Conservation (phyloP, 2,888 invertebrate species). For the Agrotis puta region DNA sequence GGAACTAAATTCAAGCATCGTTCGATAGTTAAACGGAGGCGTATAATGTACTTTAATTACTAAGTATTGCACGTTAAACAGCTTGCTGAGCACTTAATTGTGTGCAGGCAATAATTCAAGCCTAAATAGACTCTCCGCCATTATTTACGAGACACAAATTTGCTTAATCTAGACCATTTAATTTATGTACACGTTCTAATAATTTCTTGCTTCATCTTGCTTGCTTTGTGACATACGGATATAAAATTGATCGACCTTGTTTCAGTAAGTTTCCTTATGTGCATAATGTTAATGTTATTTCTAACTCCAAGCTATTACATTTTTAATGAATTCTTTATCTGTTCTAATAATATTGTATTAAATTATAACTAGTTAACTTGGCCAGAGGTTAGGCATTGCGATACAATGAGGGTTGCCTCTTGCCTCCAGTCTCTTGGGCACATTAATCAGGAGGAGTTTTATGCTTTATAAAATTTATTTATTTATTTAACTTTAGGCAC, state of each 20-base stretch:
- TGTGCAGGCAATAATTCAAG: constrained; percentile 51
- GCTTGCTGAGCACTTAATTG: constrained; percentile 38
- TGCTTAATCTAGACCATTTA: constrained; percentile 68
- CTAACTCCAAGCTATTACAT: too few species aligned
- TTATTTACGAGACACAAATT: constrained; percentile 73
- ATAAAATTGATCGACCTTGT: background rate
- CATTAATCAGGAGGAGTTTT: too few species aligned
- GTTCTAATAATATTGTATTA: too few species aligned
- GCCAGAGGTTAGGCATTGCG: too few species aligned
- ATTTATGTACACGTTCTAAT: constrained; percentile 55
- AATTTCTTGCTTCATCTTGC: constrained; percentile 47
- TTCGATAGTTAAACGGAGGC: background rate
- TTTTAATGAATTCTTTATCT: too few species aligned
- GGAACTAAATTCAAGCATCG: background rate
- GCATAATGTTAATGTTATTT: too few species aligned
- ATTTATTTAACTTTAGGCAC: too few species aligned
- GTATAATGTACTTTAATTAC: background rate
- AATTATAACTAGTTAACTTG: too few species aligned
- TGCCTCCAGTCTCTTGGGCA: too few species aligned
- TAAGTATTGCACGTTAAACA: constrained; percentile 23
- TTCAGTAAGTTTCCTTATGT: too few species aligned
- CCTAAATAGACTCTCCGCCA: constrained; percentile 65
- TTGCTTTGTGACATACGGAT: constrained; percentile 30
- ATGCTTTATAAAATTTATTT: too few species aligned
- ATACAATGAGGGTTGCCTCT: too few species aligned